phyloP scores from a whole-genome alignment of 2,888 invertebrate genomes.

The Meteorus cinctellus region DNA sequence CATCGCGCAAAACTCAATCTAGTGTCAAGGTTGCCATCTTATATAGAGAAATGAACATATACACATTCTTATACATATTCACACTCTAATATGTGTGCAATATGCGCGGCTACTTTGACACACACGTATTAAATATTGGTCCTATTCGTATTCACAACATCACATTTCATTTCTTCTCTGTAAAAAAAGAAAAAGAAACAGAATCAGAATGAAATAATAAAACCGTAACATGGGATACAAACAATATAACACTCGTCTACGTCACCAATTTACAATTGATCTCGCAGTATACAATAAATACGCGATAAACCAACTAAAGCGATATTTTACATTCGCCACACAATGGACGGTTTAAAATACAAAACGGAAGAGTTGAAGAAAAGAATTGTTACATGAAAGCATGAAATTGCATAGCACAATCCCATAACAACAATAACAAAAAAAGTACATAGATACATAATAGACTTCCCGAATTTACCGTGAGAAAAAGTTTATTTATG shows the following conservation, averaged over 20 bases:
- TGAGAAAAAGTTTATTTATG: not conserved
- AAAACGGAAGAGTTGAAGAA: not conserved
- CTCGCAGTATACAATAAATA: not conserved
- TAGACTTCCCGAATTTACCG: not conserved
- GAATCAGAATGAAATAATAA: not conserved
- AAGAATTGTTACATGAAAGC: not conserved
- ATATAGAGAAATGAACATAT: slow-evolving; percentile 49
- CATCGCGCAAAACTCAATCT: slow-evolving; percentile 46
- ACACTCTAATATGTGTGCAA: slow-evolving; percentile 44
- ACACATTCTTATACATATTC: slow-evolving; percentile 32
- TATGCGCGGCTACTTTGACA: slow-evolving; percentile 44
- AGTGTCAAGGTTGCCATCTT: slow-evolving; percentile 72
- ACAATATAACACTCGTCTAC: slow-evolving; percentile 38
- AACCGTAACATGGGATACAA: not conserved
- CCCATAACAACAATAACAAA: not conserved
- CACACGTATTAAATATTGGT: slow-evolving; percentile 25
- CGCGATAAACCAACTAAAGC: not conserved
- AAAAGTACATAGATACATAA: not conserved
- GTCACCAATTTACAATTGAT: not conserved
- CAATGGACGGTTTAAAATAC: slow-evolving; percentile 59
- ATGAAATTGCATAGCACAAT: not conserved
- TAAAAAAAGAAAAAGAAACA: not conserved
- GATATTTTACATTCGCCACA: slow-evolving; percentile 42
- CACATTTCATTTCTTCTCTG: not conserved
- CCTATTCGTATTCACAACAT: slow-evolving; percentile 28